A percentile compares a stretch with the other conserved stretches of the same genome.
phyloP scores from a whole-genome alignment of 2,888 invertebrate genomes.

The Rhingia campestris region DNA sequence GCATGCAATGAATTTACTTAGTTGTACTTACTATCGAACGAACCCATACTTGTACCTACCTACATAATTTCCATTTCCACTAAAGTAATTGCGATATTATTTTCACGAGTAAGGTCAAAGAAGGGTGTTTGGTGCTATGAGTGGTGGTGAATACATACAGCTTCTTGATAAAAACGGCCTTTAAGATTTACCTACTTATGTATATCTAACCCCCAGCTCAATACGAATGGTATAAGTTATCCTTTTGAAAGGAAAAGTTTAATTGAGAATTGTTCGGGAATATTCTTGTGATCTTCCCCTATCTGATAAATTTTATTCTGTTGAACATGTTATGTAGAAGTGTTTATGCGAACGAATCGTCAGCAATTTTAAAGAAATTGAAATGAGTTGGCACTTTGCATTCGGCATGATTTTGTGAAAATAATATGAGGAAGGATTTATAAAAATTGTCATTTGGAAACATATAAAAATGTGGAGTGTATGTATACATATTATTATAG shows the following conservation, averaged over 20 bases:
- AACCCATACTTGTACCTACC: too few relatives aligned
- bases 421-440: constrained; percentile 18
- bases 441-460: constrained; percentile 36
- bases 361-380: constrained; percentile 14
- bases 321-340: constrained; percentile 23
- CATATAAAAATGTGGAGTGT: constrained; percentile 16
- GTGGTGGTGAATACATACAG: constrained; percentile 32
- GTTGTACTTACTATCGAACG: too few relatives aligned
- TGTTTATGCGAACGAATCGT: constrained; percentile 16
- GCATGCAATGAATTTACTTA: constrained; percentile 13
- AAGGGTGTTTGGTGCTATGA: constrained; percentile 21
- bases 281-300: constrained; percentile 43
- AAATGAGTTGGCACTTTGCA: constrained; percentile 9
- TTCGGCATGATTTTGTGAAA: constrained; percentile 22
- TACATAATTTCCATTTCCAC: too few relatives aligned
- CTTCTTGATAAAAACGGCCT: constrained; percentile 21
- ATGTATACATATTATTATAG: constrained; percentile 12
- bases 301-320: constrained; percentile 8
- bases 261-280: constrained; percentile 47
- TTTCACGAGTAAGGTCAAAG: constrained; percentile 33
- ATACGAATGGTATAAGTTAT: constrained; percentile 36
- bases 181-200: constrained; percentile 32
- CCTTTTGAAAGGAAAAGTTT: constrained; percentile 30
- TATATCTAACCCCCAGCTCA: constrained; percentile 38
- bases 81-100: constrained; percentile 14